Percentiles rank a stretch among this genome's conserved stretches.
Evolutionary conservation across 2,888 invertebrate genomes (phyloP).

Genomic region (Plagodis dolabraria): DNA sequence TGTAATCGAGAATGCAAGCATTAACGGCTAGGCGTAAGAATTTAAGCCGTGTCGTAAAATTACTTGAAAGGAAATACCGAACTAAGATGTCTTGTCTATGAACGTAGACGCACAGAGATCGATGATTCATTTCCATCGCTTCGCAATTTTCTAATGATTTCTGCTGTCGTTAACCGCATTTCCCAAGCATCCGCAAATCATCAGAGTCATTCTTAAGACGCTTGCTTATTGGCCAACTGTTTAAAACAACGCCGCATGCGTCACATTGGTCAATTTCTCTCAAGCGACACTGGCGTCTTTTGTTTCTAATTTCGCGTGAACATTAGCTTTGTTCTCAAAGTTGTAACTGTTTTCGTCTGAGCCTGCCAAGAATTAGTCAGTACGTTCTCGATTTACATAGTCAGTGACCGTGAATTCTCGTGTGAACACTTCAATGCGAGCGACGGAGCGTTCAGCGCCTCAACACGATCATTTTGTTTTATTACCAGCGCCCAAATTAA

Average conservation of each 20-base stretch:
- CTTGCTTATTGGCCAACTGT: too few relatives aligned
- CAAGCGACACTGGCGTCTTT: slow-evolving; percentile 18
- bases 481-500: slow-evolving; percentile 70
- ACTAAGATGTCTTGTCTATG: slow-evolving; percentile 14
- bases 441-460: slow-evolving; percentile 62
- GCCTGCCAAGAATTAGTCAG: slow-evolving; percentile 62
- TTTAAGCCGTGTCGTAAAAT: slow-evolving; percentile 7
- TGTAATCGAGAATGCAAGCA: too few relatives aligned
- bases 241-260: not conserved
- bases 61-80: slow-evolving; percentile 25
- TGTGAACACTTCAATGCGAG: slow-evolving; percentile 67
- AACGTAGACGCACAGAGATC: slow-evolving; percentile 20
- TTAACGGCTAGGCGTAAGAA: not conserved
- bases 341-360: slow-evolving; percentile 62
- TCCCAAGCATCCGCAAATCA: slow-evolving; percentile 42
- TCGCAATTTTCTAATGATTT: slow-evolving; percentile 27
- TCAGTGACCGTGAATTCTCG: slow-evolving; percentile 82
- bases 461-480: slow-evolving; percentile 55
- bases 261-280: slow-evolving; percentile 8
- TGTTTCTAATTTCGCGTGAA: slow-evolving; percentile 37
- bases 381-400: slow-evolving; percentile 76
- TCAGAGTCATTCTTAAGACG: slow-evolving; percentile 29
- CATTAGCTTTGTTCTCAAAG: slow-evolving; percentile 48
- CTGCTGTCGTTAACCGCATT: slow-evolving; percentile 49
- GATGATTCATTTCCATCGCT: slow-evolving; percentile 36